Conservation (phyloP, 2,113 vertebrate genomes). For the Silurus glanis region DNA sequence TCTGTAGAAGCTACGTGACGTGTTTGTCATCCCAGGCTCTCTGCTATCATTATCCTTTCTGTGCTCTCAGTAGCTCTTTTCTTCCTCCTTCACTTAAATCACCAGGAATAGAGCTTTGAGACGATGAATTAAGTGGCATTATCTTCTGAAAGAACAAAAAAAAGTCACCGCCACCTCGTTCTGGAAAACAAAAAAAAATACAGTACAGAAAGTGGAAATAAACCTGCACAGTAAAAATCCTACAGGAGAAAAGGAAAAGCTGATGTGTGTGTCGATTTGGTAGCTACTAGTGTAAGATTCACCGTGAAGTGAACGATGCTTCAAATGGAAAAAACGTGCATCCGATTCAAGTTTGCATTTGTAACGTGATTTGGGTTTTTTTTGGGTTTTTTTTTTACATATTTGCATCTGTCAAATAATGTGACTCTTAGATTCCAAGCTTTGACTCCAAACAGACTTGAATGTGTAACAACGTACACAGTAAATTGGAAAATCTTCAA, state of each 20-base stretch:
- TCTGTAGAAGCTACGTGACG: not conserved
- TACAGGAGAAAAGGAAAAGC: not conserved
- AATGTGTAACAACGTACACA: no score
- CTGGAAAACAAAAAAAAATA: not conserved
- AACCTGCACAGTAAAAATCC: not conserved
- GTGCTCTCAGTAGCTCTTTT: constrained; percentile 9
- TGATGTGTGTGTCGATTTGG: not conserved
- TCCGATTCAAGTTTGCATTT: no score
- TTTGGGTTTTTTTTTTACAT: no score
- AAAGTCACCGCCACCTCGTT: not conserved
- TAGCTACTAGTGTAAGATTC: no score
- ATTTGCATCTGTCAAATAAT: no score
- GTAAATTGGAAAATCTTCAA: no score
- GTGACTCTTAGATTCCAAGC: no score
- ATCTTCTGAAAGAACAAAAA: not conserved
- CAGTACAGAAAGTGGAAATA: not conserved
- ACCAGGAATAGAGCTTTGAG: constrained; percentile 1
- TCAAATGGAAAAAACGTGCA: no score
- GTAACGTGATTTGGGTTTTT: no score
- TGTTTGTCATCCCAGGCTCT: constrained; percentile 1
- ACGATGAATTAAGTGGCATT: not conserved
- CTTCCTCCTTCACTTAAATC: constrained; percentile 1
- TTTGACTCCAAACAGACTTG: no score
- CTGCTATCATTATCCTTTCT: constrained; percentile 19
- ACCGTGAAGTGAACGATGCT: no score